A percentile compares a stretch with the other conserved stretches of the same genome.
phyloP scores from a whole-genome alignment of 2,113 vertebrate species.

The Sylvilagus bachmani region DNA sequence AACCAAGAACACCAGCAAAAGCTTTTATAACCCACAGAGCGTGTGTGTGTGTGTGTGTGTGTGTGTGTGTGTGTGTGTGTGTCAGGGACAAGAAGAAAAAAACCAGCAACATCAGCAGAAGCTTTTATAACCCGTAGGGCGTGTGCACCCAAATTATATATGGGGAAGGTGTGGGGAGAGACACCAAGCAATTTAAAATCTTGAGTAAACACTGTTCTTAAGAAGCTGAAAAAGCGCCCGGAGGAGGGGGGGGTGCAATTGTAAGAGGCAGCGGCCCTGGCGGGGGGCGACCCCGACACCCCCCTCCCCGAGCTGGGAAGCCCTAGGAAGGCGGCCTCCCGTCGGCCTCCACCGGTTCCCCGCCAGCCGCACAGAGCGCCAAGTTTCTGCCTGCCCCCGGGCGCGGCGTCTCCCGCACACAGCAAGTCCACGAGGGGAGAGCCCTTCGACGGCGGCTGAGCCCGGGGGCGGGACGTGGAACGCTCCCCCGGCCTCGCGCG shows the following conservation, averaged over 20 bases:
- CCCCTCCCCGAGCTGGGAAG: neutral
- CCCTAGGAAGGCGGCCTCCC: neutral
- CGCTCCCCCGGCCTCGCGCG: too few relatives aligned
- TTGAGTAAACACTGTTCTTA: conserved; percentile 43
- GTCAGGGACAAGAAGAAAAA: neutral
- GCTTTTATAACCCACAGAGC: neutral
- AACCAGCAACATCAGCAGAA: conserved; percentile 36
- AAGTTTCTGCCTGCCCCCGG: neutral
- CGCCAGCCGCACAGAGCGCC: neutral
- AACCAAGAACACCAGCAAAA: conserved; percentile 2
- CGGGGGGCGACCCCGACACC: neutral
- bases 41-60: too few relatives aligned
- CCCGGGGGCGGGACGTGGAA: too few relatives aligned
- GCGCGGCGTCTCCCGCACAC: neutral
- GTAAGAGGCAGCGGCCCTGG: neutral
- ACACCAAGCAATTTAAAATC: conserved; percentile 59
- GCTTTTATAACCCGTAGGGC: neutral
- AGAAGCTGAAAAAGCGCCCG: neutral
- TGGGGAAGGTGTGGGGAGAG: conserved; percentile 35
- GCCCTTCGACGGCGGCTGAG: neutral
- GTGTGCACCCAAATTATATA: conserved; percentile 42
- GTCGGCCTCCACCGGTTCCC: neutral
- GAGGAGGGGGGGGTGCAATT: neutral
- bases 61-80: neutral
- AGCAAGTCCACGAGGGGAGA: neutral